These are phyloP conservation scores for Gymnopithys bicolor DNA, from an alignment of 2,797 vertebrate species.

Conservation along the genomic window DNA sequence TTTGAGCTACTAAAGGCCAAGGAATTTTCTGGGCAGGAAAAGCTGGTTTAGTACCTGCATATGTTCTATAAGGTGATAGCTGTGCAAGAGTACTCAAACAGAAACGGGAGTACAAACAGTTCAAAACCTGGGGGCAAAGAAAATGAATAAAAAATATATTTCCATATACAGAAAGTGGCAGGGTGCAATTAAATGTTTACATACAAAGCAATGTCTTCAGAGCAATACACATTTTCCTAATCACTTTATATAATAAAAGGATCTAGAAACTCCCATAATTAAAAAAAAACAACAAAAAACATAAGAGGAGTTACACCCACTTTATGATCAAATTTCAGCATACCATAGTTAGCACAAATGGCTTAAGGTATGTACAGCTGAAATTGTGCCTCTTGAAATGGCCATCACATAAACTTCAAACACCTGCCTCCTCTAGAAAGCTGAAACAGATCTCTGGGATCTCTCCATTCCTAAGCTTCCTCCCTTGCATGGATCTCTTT, in stretches of 20 bases:
- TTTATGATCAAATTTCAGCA: constrained; percentile 41
- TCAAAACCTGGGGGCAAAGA: constrained; percentile 11
- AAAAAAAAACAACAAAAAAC: background rate
- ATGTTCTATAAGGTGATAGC: background rate
- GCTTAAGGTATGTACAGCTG: constrained; percentile 54
- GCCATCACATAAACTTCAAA: background rate
- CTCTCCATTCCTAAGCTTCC: background rate
- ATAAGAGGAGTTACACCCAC: background rate
- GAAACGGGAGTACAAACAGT: constrained; percentile 29
- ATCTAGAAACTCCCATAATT: constrained; percentile 28
- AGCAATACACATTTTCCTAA: constrained; percentile 39
- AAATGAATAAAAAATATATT: constrained; percentile 24
- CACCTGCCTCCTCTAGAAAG: background rate
- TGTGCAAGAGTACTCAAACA: background rate
- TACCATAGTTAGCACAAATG: constrained; percentile 1
- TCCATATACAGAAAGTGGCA: constrained; percentile 59
- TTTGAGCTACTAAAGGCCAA: background rate
- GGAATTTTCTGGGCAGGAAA: background rate
- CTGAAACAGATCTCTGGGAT: background rate
- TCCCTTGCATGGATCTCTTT: background rate
- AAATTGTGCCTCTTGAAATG: background rate
- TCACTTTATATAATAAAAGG: constrained; percentile 36
- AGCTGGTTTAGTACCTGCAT: background rate
- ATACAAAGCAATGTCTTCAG: constrained; percentile 45
- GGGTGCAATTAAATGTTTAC: constrained; percentile 53